These are phyloP conservation scores for Heterohyrax brucei DNA, from an alignment of 2,797 vertebrate species.

Conservation along the genomic window DNA sequence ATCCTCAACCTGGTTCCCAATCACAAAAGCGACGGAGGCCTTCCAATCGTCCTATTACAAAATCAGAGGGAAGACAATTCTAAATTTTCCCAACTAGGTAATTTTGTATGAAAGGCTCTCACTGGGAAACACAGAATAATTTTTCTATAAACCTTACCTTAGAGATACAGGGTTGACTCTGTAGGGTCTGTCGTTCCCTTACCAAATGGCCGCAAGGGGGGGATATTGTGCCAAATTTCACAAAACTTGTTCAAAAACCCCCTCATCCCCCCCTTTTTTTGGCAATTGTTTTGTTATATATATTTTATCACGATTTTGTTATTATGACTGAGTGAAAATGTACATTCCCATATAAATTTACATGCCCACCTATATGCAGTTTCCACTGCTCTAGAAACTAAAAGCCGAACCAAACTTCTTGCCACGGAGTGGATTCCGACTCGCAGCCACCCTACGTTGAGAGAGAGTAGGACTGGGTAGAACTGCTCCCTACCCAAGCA, in stretches of 20 bases:
- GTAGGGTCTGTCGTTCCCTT: background rate
- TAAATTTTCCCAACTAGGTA: background rate
- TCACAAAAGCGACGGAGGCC: constrained; percentile 92
- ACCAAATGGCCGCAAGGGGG: constrained; percentile 85
- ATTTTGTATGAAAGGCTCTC: background rate
- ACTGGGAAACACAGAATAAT: background rate
- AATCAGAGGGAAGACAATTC: constrained; percentile 40
- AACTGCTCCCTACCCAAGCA: no score
- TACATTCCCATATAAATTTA: no score
- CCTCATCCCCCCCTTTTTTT: no score
- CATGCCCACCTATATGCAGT: no score
- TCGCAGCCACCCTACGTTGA: no score
- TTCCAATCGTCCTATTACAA: constrained; percentile 93
- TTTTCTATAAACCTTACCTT: background rate
- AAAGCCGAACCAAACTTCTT: no score
- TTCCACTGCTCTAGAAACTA: background rate
- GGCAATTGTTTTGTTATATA: no score
- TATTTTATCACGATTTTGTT: no score
- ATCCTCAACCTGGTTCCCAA: constrained; percentile 91
- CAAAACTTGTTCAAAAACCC: background rate
- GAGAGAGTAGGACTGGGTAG: no score
- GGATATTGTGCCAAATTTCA: constrained; percentile 85
- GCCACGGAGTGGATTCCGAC: no score
- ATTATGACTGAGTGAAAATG: no score
- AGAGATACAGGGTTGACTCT: background rate